Base-by-base conservation (phyloP, 1,140 invertebrate species). In the Drosophila tropicalis region DNA sequence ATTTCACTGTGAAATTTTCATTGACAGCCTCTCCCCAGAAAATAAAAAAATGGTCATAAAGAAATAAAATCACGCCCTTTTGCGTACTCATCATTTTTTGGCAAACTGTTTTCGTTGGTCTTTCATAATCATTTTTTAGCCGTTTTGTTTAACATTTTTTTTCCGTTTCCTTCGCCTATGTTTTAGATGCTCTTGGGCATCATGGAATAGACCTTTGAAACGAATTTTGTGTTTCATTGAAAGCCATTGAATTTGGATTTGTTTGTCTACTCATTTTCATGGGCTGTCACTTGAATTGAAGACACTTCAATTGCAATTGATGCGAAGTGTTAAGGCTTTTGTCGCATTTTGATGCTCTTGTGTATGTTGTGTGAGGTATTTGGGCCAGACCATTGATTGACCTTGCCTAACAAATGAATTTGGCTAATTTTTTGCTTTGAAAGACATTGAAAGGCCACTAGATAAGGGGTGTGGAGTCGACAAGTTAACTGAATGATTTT, bases 261-360 rank as follows among this genome's bases (percentile, higher is more conserved):
- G 76, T 87, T 86, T 87, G 71, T 82, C 83, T 62, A 79, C 82
- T 86, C 69, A 62, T 85, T 81, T 86, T 81, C 83, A 86, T 77
- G 81, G 82, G 76, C 83, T 86, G 82, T 86, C 82, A 86, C 79
- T 86, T 79, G 66, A 86, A 69, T 66, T 72, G 82, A 72, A 76
- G 75, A 34, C 74, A 62, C 62, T 73, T 86, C 75, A 63, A 82
- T 74, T 86, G 76, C 83, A 82, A 86, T 87, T 69, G 79, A 86
- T 70, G 82, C 79, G 41, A 58, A 62, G 54, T 78, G 70, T 74
- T 75, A 75, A 75, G 72, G 72, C 17, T 36, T 62, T 75, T 75
- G 72, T 75, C 72, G 72, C 72, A 51, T 72, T 15, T 47, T 47
- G 15, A 29, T 47, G 15, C 6, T 19, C 9, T 34, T 57, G 19